Base-by-base conservation (phyloP, 92 coral and sea anemone genomes). In the Plumapathes pennacea region DNA sequence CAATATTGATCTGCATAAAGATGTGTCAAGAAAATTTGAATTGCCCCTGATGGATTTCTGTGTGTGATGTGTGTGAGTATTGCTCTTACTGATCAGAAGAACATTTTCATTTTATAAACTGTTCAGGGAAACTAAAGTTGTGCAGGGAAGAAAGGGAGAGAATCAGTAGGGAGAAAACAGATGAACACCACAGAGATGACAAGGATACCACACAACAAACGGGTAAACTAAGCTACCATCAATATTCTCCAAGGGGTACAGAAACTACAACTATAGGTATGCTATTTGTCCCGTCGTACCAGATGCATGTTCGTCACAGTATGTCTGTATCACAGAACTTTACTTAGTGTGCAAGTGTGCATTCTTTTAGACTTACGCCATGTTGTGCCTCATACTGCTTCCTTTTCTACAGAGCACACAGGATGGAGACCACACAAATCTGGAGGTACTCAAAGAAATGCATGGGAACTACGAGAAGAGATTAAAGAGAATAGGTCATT, bases 121-220 rank as follows among this genome's bases (percentile, higher is more conserved):
- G 1, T 42, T 4, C 47, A 87, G 96, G 96, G 69, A 87, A 87
- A 66, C 48, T 87, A 5, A 84, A 85, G 63, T 83, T 87, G 41
- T 87, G 96, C 56, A 60, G 81, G 4, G 90, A 87, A 53, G 96
- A 87, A 72, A 77, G 96, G 32, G 96, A 72, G 26, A 83, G 96
- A 42, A 87, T 87, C 27, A 69, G 77, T 1, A 71, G 58, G 39
- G 78, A 78, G 37, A 78, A 37, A 36, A n/a, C 17, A 11, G 49
- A 19, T 12, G 19, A 37, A 40, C 4, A 12, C 3, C 34, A 11
- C 14, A 23, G 19, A 30, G 49, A 29, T 64, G 24, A 37, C 28
- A 13, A 50, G 40, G 6, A 8, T 11, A 38, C 29, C 18, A 49
- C 28, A n/a, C 34, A 56, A 66, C 15, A 56, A 57, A 69, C n/a